phyloP scores from a whole-genome alignment of 1,140 invertebrate species.

The Cotesia typhae region DNA sequence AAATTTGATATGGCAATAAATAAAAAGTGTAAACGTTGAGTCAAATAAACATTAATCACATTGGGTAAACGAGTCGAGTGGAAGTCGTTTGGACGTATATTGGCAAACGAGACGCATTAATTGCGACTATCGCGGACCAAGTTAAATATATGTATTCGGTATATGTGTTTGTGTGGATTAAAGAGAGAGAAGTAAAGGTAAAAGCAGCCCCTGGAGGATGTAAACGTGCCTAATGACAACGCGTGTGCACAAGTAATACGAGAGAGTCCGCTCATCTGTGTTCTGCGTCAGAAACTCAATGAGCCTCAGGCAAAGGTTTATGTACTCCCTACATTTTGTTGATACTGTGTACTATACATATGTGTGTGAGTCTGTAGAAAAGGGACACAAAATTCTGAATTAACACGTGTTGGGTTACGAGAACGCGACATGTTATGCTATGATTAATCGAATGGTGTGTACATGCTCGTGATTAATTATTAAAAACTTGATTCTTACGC shows the following conservation, averaged over 20 bases:
- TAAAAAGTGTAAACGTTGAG: slow-evolving; percentile 11
- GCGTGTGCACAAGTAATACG: slow-evolving; percentile 37
- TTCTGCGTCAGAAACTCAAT: slow-evolving; percentile 17
- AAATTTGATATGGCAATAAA: slow-evolving; percentile 16
- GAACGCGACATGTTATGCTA: too few species aligned
- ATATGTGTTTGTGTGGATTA: not conserved
- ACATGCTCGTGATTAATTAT: too few species aligned
- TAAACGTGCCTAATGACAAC: slow-evolving; percentile 34
- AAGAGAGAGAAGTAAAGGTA: slow-evolving; percentile 5
- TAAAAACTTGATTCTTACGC: too few species aligned
- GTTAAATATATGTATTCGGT: not conserved
- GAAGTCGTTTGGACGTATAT: slow-evolving; percentile 20
- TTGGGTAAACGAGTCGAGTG: slow-evolving; percentile 8
- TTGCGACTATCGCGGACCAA: slow-evolving; percentile 21
- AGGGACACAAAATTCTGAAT: too few species aligned
- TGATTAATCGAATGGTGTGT: too few species aligned
- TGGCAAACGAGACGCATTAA: slow-evolving; percentile 35
- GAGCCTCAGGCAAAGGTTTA: slow-evolving; percentile 13
- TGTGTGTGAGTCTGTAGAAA: too few species aligned
- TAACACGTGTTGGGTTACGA: too few species aligned
- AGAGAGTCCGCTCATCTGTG: slow-evolving; percentile 31
- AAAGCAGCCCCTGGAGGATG: slow-evolving; percentile 21
- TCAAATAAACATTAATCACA: slow-evolving; percentile 22
- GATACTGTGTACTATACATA: too few species aligned
- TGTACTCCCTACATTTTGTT: not conserved